phyloP scores from a whole-genome alignment of 2,888 invertebrate genomes.

The Phengaris alcon region DNA sequence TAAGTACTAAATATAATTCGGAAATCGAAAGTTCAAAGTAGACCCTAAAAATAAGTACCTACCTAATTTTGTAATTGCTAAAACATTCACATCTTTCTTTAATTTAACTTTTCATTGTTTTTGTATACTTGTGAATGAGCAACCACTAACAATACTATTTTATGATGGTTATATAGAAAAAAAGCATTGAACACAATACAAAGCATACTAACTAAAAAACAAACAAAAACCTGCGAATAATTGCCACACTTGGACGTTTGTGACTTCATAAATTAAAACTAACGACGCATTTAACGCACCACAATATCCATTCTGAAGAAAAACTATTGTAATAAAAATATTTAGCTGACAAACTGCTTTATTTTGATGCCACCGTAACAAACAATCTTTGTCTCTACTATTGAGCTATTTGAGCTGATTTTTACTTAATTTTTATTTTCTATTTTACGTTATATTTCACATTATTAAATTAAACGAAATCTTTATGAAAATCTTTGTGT shows the following conservation, averaged over 20 bases:
- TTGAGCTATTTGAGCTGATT: too few species aligned
- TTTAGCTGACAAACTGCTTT: background rate
- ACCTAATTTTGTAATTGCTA: too few species aligned
- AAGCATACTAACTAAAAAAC: background rate
- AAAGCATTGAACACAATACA: background rate
- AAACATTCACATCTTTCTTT: too few species aligned
- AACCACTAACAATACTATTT: background rate
- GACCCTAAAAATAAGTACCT: too few species aligned
- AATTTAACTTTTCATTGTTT: background rate
- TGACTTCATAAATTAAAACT: conserved; percentile 6
- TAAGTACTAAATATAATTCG: too few species aligned
- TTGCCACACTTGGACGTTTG: background rate
- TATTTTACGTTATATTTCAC: too few species aligned
- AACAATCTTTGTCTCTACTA: too few species aligned
- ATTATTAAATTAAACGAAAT: background rate
- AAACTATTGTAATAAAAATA: background rate
- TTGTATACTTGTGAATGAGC: background rate
- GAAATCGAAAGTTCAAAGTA: too few species aligned
- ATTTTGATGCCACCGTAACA: background rate
- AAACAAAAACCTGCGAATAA: background rate
- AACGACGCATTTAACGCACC: conserved; percentile 6
- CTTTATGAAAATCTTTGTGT: background rate
- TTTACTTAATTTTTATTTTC: too few species aligned
- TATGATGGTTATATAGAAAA: background rate
- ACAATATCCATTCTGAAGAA: conserved; percentile 8